These are phyloP conservation scores for Myiotriccus ornatus DNA, from an alignment of 2,797 vertebrate genomes.

Conservation along the genomic window DNA sequence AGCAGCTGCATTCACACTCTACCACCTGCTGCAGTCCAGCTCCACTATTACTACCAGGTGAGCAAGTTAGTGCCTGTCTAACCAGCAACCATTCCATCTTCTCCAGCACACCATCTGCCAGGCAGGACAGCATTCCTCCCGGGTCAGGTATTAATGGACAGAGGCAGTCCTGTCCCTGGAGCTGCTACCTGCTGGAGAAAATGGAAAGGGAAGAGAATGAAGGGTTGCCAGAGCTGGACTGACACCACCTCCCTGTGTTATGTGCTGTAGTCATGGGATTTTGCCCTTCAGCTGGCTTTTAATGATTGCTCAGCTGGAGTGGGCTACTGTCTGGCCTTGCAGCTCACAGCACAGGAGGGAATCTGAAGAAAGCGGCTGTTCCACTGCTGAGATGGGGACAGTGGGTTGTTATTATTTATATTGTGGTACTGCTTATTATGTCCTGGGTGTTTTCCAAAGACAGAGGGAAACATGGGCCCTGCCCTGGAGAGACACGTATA, in stretches of 20 bases:
- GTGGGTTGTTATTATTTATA: slow-evolving; percentile 61
- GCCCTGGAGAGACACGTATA: slow-evolving; percentile 6
- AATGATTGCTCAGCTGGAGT: slow-evolving; percentile 32
- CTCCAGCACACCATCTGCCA: neutral
- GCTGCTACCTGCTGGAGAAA: neutral
- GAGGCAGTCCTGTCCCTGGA: neutral
- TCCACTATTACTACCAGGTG: neutral
- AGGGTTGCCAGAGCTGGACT: neutral
- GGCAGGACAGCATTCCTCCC: neutral
- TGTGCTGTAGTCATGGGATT: slow-evolving; percentile 7
- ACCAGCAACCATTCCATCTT: neutral
- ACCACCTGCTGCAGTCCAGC: neutral
- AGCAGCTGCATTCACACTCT: neutral
- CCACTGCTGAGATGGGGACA: slow-evolving; percentile 31
- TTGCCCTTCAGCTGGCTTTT: slow-evolving; percentile 16
- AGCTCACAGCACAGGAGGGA: slow-evolving; percentile 19
- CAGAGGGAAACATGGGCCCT: neutral
- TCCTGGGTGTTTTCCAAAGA: slow-evolving; percentile 48
- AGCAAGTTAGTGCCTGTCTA: neutral
- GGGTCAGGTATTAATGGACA: too few relatives aligned
- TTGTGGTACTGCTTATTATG: slow-evolving; percentile 47
- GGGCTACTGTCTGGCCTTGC: slow-evolving; percentile 56
- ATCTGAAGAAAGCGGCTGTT: slow-evolving; percentile 25
- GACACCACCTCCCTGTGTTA: neutral
- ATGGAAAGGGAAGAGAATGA: neutral